Conservation (phyloP, 2,113 vertebrate genomes). For the Formicarius rufipectus region DNA sequence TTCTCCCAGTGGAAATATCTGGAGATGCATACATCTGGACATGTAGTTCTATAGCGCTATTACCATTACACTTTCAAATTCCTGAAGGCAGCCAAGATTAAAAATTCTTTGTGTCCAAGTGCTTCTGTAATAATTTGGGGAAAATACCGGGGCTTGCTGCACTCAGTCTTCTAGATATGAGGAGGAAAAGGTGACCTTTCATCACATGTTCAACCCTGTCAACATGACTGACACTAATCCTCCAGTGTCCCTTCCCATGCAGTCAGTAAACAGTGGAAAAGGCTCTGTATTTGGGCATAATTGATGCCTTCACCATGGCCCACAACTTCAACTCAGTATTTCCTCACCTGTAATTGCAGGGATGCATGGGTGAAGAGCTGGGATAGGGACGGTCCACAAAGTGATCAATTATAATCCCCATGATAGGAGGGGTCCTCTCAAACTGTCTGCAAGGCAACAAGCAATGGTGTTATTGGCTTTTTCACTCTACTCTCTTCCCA, state of each 20-base stretch:
- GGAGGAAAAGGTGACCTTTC: background rate
- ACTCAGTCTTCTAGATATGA: background rate
- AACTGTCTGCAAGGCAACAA: constrained; percentile 89
- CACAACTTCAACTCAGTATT: constrained; percentile 1
- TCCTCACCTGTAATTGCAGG: constrained; percentile 97
- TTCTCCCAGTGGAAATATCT: background rate
- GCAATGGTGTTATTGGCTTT: constrained; percentile 62
- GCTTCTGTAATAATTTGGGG: background rate
- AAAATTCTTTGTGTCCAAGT: background rate
- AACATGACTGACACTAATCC: background rate
- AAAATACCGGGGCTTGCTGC: background rate
- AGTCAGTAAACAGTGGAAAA: background rate
- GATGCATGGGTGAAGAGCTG: constrained; percentile 90
- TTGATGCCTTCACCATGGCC: constrained; percentile 18
- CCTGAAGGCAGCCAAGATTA: background rate
- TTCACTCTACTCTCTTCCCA: constrained; percentile 3
- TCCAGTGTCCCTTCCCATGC: background rate
- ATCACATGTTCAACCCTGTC: background rate
- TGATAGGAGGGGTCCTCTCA: constrained; percentile 94
- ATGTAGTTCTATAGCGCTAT: background rate
- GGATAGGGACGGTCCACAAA: constrained; percentile 93
- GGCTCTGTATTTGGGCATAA: constrained; percentile 30
- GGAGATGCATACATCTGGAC: background rate
- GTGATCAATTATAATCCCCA: constrained; percentile 99
- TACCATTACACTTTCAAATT: background rate